Evolutionary conservation across 2,797 vertebrate genomes (phyloP), one percentile per base, ranked within the genome.

Genomic region (Anableps anableps): DNA sequence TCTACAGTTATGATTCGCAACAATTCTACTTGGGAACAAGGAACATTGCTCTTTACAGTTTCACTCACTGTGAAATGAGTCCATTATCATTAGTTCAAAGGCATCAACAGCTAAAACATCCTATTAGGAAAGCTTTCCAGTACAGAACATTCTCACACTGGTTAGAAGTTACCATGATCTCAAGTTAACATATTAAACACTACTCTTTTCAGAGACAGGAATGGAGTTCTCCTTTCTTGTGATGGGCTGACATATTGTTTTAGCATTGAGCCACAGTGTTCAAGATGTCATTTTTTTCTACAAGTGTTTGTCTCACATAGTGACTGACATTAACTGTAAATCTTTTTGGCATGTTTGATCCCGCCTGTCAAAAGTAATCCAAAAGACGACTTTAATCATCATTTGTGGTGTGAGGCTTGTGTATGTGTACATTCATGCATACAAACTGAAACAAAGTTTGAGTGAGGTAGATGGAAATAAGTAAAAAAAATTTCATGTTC

Each of bases 311-410:
- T 87, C 68, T 87, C 75, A 84, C 79, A 62, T 60, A 43, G 31
- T 91, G 89, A 89, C 72, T 92, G 88, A 85, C 81, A n/a, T 83
- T 84, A 91, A 89, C 83, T 83, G 36, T 86, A 89, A 84, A 83
- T 86, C 76, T 79, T 75, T 76, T 83, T 92, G 91, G 68, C 91
- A 91, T 84, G 76, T 87, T 88, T 83, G 79, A 86, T 91, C 86
- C 88, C 2, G 80, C 86, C 81, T 90, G 91, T 90, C 89, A 86
- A 62, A 74, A 79, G 47, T 79, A 84, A 90, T 92, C 78, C 70
- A 88, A 86, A 85, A 83, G 83, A 91, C 71, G 79, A 76, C 85
- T 89, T 91, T 85, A 86, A 91, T 90, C 64, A n/a, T 83, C 85
- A 83, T 89, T 88, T 85, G 55, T 83, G 75, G 78, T 75, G 50